phyloP scores from a whole-genome alignment of 2,888 invertebrate species.

The Lysandra bellargus region DNA sequence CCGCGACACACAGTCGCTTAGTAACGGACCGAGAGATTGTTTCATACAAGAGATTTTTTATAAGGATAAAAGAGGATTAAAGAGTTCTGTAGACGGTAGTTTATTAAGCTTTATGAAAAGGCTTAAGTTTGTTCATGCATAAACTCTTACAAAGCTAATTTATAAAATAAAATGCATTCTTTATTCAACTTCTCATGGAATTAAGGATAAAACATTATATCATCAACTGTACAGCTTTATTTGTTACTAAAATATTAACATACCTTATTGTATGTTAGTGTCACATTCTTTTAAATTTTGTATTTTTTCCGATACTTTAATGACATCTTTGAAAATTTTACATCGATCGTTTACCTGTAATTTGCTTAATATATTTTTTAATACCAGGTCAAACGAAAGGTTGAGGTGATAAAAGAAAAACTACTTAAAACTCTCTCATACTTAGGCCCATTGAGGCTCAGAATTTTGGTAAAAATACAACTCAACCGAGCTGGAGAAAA shows the following conservation, averaged over 20 bases:
- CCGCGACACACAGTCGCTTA: slow-evolving; percentile 17
- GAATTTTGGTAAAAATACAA: neutral
- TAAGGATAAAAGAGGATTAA: slow-evolving; percentile 26
- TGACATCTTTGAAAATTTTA: too few species aligned
- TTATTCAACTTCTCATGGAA: neutral
- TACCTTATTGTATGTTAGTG: too few species aligned
- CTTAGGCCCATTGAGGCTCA: neutral
- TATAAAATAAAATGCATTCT: slow-evolving; percentile 9
- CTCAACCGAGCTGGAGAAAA: neutral
- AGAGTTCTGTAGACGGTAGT: slow-evolving; percentile 23
- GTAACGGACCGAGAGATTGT: slow-evolving; percentile 6
- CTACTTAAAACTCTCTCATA: neutral
- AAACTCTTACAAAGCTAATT: slow-evolving; percentile 21
- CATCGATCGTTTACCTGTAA: too few species aligned
- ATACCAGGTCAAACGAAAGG: too few species aligned
- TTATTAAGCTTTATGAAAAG: slow-evolving; percentile 15
- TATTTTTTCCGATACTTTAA: too few species aligned
- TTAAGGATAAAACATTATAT: neutral
- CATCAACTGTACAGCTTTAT: too few species aligned
- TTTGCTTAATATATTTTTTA: too few species aligned
- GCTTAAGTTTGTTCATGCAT: slow-evolving; percentile 24
- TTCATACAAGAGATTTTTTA: slow-evolving; percentile 30
- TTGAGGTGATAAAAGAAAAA: neutral
- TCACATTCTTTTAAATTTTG: too few species aligned
- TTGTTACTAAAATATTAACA: too few species aligned